These are phyloP conservation scores for Zeuzera pyrina DNA, from an alignment of 2,888 invertebrate species.

Conservation along the genomic window DNA sequence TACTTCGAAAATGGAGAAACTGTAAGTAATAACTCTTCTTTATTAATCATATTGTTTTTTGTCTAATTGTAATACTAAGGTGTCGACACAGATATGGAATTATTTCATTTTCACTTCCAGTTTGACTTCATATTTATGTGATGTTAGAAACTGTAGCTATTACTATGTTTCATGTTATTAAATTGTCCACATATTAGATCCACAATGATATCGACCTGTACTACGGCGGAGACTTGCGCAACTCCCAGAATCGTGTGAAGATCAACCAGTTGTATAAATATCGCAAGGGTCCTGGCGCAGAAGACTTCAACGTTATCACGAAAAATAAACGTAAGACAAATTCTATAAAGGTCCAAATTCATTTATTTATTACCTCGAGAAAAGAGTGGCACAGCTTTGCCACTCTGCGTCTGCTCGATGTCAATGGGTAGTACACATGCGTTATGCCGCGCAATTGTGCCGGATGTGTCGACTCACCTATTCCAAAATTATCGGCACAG, in stretches of 20 bases:
- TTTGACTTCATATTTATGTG: neutral
- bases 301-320: conserved; percentile 61
- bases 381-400: too few species aligned
- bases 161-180: neutral
- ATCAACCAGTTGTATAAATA: conserved; percentile 56
- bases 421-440: too few species aligned
- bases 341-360: neutral
- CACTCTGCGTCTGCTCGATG: too few species aligned
- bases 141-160: neutral
- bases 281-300: conserved; percentile 29
- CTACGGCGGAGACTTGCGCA: conserved; percentile 76
- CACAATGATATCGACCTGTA: conserved; percentile 69
- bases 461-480: too few species aligned
- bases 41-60: neutral
- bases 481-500: too few species aligned
- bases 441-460: too few species aligned
- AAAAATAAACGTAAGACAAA: conserved; percentile 61
- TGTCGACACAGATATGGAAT: neutral
- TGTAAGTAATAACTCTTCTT: conserved; percentile 31
- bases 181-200: too few species aligned
- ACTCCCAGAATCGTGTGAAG: conserved; percentile 68
- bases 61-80: conserved; percentile 3
- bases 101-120: neutral
- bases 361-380: too few species aligned
- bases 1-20: conserved; percentile 52